Conservation (phyloP, 2,888 invertebrate species). For the Hipparchia sbordonii region DNA sequence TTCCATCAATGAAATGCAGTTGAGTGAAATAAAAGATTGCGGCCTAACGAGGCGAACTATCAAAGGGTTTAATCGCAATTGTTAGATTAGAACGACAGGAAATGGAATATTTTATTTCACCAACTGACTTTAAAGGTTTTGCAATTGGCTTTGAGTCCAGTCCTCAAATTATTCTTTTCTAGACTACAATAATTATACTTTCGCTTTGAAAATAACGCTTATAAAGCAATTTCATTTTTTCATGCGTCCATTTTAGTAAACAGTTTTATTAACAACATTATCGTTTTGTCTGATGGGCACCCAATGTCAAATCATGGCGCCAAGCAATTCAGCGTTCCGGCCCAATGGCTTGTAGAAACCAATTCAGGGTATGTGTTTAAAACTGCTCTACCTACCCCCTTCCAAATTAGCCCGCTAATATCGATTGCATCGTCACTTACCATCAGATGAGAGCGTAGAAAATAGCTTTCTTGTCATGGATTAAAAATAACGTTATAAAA, state of each 20-base stretch:
- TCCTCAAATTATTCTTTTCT: constrained; percentile 23
- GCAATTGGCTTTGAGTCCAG: constrained; percentile 25
- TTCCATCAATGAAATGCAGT: constrained; percentile 17
- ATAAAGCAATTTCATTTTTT: not conserved
- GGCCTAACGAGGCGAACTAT: constrained; percentile 31
- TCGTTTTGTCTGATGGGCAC: too few species aligned
- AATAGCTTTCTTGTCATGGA: too few species aligned
- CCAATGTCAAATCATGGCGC: too few species aligned
- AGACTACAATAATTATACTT: not conserved
- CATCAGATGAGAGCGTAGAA: too few species aligned
- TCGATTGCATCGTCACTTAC: too few species aligned
- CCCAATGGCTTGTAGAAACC: too few species aligned
- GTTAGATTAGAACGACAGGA: constrained; percentile 31
- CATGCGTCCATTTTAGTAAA: not conserved
- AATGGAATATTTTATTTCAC: constrained; percentile 36
- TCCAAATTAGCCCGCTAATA: too few species aligned
- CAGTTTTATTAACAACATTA: not conserved
- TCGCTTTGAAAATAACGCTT: constrained; percentile 7
- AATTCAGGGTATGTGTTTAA: too few species aligned
- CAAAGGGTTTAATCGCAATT: constrained; percentile 36
- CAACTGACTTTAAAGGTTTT: constrained; percentile 28
- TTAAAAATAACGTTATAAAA: too few species aligned
- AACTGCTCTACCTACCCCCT: too few species aligned
- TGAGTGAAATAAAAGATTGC: constrained; percentile 31
- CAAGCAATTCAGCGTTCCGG: too few species aligned